phyloP scores from a whole-genome alignment of 2,113 vertebrate species.

The Lutjanus erythropterus region DNA sequence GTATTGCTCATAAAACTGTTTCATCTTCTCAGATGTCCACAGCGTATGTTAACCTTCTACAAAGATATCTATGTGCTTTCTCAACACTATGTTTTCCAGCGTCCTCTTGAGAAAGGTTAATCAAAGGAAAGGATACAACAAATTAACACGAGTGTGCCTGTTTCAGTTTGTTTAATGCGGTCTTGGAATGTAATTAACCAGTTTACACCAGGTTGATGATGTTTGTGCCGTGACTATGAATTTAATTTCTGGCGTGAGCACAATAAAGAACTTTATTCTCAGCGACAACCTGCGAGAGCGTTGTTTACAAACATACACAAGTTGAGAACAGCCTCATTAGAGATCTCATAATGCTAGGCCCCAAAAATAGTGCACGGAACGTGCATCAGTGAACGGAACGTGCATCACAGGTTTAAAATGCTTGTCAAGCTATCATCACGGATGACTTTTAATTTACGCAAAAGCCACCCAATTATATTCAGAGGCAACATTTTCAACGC shows the following conservation, averaged over 20 bases:
- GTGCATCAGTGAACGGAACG: not conserved
- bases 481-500: slow-evolving; percentile 41
- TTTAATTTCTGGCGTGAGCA: slow-evolving; percentile 23
- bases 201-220: slow-evolving; percentile 52
- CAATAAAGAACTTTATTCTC: slow-evolving; percentile 11
- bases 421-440: slow-evolving; percentile 47
- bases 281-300: slow-evolving; percentile 47
- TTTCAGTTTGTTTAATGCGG: slow-evolving; percentile 41
- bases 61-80: slow-evolving; percentile 3
- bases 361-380: slow-evolving; percentile 44
- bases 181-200: slow-evolving; percentile 61
- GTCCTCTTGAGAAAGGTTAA: slow-evolving; percentile 36
- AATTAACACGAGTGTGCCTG: slow-evolving; percentile 9
- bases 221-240: slow-evolving; percentile 46
- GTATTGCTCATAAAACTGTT: slow-evolving; percentile 12
- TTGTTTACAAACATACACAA: slow-evolving; percentile 70
- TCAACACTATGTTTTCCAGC: not conserved
- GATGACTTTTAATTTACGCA: slow-evolving; percentile 64
- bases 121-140: slow-evolving; percentile 28
- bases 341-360: slow-evolving; percentile 1
- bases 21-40: not conserved
- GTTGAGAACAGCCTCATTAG: slow-evolving; percentile 53
- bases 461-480: slow-evolving; percentile 57
- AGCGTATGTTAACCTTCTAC: not conserved
- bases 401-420: slow-evolving; percentile 5